Conservation (phyloP, 2,888 invertebrate species). For the Heliconius cydno region DNA sequence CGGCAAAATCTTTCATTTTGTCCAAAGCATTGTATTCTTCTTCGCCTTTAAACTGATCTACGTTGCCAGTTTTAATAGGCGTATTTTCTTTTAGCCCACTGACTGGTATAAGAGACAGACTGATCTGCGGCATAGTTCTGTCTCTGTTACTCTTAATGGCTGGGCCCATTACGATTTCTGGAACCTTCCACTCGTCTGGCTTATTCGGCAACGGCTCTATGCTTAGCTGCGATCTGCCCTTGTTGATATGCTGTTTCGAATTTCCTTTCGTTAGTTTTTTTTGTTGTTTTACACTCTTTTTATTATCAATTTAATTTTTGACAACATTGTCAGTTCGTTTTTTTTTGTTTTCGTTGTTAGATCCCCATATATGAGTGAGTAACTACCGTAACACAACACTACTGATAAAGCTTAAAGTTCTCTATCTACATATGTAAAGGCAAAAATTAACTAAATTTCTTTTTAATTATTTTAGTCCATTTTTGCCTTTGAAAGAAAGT, state of each 20-base stretch:
- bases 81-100: constrained; percentile 69
- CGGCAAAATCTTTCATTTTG: constrained; percentile 81
- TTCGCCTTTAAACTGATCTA: constrained; percentile 71
- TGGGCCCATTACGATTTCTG: constrained; percentile 69
- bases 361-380: constrained; percentile 51
- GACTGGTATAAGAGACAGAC: constrained; percentile 77
- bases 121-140: constrained; percentile 76
- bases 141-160: constrained; percentile 66
- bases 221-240: constrained; percentile 77
- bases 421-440: constrained; percentile 71
- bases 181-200: constrained; percentile 69
- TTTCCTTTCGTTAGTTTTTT: constrained; percentile 58
- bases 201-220: constrained; percentile 74
- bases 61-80: constrained; percentile 67
- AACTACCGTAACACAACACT: constrained; percentile 69
- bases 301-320: constrained; percentile 81
- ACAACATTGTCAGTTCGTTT: constrained; percentile 66
- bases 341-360: constrained; percentile 37
- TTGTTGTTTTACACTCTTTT: constrained; percentile 54
- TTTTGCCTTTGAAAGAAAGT: constrained; percentile 67
- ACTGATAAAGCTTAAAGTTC: constrained; percentile 74
- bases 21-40: constrained; percentile 80
- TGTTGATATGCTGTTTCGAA: constrained; percentile 82
- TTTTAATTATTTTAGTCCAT: constrained; percentile 59
- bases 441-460: constrained; percentile 64